phyloP scores from a whole-genome alignment of 2,113 vertebrate genomes.

The Leuciscus idus region DNA sequence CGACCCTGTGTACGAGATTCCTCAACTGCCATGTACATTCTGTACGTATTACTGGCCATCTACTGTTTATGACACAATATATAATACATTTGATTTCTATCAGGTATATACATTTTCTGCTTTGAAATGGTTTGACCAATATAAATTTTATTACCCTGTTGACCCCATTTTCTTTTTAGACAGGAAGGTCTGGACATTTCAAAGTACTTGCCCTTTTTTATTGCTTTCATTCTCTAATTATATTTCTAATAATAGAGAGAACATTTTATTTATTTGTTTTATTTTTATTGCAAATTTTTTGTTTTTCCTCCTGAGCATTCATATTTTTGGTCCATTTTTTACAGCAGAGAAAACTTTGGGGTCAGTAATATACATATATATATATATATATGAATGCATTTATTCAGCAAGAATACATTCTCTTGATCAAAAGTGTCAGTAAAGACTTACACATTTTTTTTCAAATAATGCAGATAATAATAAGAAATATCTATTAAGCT shows the following conservation, averaged over 20 bases:
- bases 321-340: background rate
- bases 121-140: background rate
- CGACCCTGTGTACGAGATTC: constrained; percentile 87
- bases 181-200: background rate
- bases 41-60: constrained; percentile 68
- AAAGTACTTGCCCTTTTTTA: background rate
- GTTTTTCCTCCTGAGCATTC: background rate
- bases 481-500: background rate
- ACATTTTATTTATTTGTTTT: background rate
- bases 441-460: background rate
- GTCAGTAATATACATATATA: background rate
- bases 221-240: background rate
- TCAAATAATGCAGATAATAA: background rate
- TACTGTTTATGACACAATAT: constrained; percentile 42
- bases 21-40: constrained; percentile 80
- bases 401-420: background rate
- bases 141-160: background rate
- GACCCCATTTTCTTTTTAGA: background rate
- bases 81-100: background rate
- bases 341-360: background rate
- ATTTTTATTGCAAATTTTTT: no score
- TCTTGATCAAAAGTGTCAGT: background rate
- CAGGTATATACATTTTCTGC: background rate
- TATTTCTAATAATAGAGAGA: background rate
- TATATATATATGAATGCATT: background rate